Base-by-base conservation (phyloP, 2,888 invertebrate species). In the Drosophila incognita region DNA sequence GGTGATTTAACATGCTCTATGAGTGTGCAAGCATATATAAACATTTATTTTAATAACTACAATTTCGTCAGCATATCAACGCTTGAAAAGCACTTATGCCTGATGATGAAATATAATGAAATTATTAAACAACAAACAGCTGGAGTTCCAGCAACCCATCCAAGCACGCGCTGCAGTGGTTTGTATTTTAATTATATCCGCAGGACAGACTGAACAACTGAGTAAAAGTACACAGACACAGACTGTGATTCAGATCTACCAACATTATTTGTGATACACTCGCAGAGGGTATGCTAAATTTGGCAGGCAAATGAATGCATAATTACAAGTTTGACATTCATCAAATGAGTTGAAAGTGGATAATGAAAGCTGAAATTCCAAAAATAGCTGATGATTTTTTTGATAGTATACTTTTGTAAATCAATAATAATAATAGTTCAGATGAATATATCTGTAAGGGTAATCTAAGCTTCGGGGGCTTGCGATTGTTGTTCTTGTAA, bases 101-200 rank as follows among this genome's bases (percentile, higher is more conserved):
- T 27, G 7, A 40, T 69, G 40, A 52, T 62, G 33, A 35, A 69
- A 69, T 52, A 38, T 40, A 65, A 56, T 68, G 51, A 59, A 66
- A 54, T 56, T 48, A 57, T 62, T 72, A 56, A 42, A 33, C 73
- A 57, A 46, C 48, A 36, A 59, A 38, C 67, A 52, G 56, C 35
- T 64, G 40, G 27, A 64, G 33, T 42, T 15, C 8, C 18, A 11
- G 7, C 18, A 31, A 29, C 38, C 4, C 27, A 7, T 52, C 35
- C 49, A 56, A 48, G 24, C 36, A 56, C 5, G 61, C 66, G 36
- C n/a, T 24, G 15, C 40, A n/a, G n/a, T 49, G 52, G 33, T 15
- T 76, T 68, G 59, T 58, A 59, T 74, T 82, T 86, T 89, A 89
- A 86, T 86, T 86, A 89, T 69, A 76, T 56, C 85, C 69, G 73